Evolutionary conservation across 2,888 invertebrate species (phyloP).

Genomic region (Lasioglossum marginatum): DNA sequence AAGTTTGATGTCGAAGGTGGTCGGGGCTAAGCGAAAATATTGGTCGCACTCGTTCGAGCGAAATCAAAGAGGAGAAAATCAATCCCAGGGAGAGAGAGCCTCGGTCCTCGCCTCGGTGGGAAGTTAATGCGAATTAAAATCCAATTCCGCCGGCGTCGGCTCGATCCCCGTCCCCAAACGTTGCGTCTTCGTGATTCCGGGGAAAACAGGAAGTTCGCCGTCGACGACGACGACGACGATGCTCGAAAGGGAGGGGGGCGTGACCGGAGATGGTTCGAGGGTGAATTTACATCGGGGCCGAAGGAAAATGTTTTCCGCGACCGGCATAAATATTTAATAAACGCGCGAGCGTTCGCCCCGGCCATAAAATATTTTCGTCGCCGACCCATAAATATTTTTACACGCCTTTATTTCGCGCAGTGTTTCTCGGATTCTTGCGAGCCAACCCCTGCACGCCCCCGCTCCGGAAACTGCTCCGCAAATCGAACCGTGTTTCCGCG

Average conservation of each 20-base stretch:
- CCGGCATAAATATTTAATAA: constrained; percentile 50
- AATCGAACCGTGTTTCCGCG: constrained; percentile 2
- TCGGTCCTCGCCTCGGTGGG: constrained; percentile 35
- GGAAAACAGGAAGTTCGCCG: constrained; percentile 46
- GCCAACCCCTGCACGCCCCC: background rate
- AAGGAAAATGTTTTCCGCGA: constrained; percentile 33
- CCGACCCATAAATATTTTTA: constrained; percentile 44
- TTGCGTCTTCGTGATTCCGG: constrained; percentile 48
- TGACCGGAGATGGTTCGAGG: constrained; percentile 7
- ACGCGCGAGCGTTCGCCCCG: constrained; percentile 29
- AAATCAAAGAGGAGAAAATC: constrained; percentile 59
- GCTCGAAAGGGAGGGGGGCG: background rate
- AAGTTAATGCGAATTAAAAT: constrained; percentile 62
- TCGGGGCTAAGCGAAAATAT: constrained; percentile 54
- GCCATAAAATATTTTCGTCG: constrained; percentile 47
- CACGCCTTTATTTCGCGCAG: constrained; percentile 26
- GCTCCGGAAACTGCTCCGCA: background rate
- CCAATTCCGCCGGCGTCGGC: constrained; percentile 43
- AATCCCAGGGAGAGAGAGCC: constrained; percentile 24
- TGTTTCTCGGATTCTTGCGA: constrained; percentile 23
- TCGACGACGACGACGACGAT: background rate
- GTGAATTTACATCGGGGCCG: constrained; percentile 25
- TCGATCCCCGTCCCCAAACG: constrained; percentile 41
- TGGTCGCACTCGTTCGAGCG: constrained; percentile 50
- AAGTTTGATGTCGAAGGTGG: constrained; percentile 43